Percentiles rank a stretch among this genome's conserved stretches.
Conservation (phyloP, 1,140 invertebrate species). For the Manduca sexta region DNA sequence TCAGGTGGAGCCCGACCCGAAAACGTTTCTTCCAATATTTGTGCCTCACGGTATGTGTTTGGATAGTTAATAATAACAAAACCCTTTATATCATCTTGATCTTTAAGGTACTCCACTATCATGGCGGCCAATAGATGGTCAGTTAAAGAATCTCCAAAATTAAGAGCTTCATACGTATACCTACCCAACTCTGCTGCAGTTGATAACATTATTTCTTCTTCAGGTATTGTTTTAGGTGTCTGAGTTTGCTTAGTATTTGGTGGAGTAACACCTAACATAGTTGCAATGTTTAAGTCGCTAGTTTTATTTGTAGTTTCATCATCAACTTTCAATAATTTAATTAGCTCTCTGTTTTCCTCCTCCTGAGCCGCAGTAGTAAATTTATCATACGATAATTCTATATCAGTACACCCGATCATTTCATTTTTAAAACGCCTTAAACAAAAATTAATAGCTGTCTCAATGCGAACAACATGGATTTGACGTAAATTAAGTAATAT, state of each 20-base stretch:
- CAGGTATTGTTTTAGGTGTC: constrained; percentile 74
- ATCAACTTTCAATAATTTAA: constrained; percentile 51
- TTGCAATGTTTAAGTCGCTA: constrained; percentile 27
- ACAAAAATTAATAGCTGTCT: constrained; percentile 75
- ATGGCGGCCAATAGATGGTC: constrained; percentile 73
- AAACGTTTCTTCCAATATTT: constrained; percentile 72
- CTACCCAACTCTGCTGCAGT: constrained; percentile 72
- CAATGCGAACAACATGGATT: constrained; percentile 71
- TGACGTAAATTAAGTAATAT: constrained; percentile 58
- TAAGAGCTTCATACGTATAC: constrained; percentile 71
- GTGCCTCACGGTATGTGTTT: constrained; percentile 72
- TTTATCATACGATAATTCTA: constrained; percentile 65
- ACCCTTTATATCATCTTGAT: constrained; percentile 65
- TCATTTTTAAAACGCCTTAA: constrained; percentile 70
- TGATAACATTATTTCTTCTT: constrained; percentile 71
- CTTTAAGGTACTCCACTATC: constrained; percentile 76
- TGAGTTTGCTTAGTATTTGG: constrained; percentile 71
- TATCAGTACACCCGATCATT: constrained; percentile 67
- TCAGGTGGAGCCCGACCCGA: constrained; percentile 51
- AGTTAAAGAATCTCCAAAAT: constrained; percentile 68
- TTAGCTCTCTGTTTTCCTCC: constrained; percentile 52
- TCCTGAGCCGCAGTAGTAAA: constrained; percentile 37
- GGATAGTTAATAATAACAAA: constrained; percentile 79
- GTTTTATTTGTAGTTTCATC: constrained; percentile 37
- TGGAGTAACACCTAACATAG: constrained; percentile 29